Conservation (phyloP, 2,888 invertebrate genomes). For the Nomada ferruginata region DNA sequence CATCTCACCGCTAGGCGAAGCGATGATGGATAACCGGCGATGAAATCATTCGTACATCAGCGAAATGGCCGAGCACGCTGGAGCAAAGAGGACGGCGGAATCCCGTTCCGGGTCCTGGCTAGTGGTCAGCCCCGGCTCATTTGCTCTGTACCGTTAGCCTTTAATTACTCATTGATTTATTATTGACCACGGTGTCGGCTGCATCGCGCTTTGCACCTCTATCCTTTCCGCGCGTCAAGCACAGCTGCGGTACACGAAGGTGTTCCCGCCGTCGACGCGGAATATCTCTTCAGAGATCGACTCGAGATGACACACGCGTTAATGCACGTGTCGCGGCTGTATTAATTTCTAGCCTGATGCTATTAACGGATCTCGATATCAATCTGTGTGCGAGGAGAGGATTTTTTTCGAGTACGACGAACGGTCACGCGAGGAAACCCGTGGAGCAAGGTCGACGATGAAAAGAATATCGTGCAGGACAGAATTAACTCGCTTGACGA, state of each 20-base stretch:
- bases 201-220: constrained; percentile 66
- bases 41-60: constrained; percentile 83
- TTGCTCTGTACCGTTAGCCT: constrained; percentile 79
- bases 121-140: constrained; percentile 63
- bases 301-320: constrained; percentile 44
- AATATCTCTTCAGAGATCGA: constrained; percentile 11
- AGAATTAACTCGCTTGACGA: no score
- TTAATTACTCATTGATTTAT: constrained; percentile 83
- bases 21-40: constrained; percentile 82
- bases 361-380: constrained; percentile 37
- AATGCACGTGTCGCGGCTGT: constrained; percentile 41
- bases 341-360: constrained; percentile 10
- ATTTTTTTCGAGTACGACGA: neutral
- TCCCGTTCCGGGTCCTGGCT: constrained; percentile 24
- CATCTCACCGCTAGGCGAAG: constrained; percentile 77
- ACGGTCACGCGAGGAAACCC: neutral
- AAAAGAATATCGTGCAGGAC: no score
- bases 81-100: constrained; percentile 12
- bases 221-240: constrained; percentile 54
- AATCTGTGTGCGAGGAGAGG: neutral
- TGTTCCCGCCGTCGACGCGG: constrained; percentile 34
- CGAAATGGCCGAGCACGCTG: constrained; percentile 37
- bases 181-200: constrained; percentile 68
- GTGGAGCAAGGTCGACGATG: neutral
- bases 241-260: constrained; percentile 14